Evolutionary conservation across 35 echinoderm and acorn worm species (phyloP).

Genomic region (Anneissia japonica): DNA sequence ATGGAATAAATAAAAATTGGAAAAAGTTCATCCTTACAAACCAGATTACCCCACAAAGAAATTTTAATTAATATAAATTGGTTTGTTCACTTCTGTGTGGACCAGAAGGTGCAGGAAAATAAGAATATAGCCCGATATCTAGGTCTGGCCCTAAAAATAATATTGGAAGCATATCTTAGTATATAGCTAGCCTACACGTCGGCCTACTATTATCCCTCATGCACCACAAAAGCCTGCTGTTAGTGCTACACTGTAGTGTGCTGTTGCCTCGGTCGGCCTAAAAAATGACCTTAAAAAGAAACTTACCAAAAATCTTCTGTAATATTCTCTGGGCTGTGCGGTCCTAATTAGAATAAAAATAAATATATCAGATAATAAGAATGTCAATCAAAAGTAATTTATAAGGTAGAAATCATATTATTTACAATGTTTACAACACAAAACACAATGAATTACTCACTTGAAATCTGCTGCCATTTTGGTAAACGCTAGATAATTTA

Average conservation of each 20-base stretch:
- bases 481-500: not conserved
- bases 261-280: not conserved
- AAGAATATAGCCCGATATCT: too few relatives aligned
- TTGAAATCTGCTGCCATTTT: conserved; percentile 21
- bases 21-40: too few relatives aligned
- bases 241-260: not conserved
- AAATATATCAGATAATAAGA: not conserved
- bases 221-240: not conserved
- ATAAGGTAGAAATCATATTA: not conserved
- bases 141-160: too few relatives aligned
- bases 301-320: conserved; percentile 88
- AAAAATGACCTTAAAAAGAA: not conserved
- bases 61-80: too few relatives aligned
- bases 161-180: not conserved
- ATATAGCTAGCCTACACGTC: not conserved
- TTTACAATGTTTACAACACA: not conserved
- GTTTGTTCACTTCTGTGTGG: too few relatives aligned
- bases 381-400: not conserved
- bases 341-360: conserved; percentile 32
- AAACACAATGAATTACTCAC: not conserved
- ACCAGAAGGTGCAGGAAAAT: too few relatives aligned
- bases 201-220: not conserved
- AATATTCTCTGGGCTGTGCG: conserved; percentile 87
- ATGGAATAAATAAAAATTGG: too few relatives aligned
- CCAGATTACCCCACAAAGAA: too few relatives aligned